phyloP scores from a whole-genome alignment of 2,888 invertebrate species.

The Minunthozetes semirufus region DNA sequence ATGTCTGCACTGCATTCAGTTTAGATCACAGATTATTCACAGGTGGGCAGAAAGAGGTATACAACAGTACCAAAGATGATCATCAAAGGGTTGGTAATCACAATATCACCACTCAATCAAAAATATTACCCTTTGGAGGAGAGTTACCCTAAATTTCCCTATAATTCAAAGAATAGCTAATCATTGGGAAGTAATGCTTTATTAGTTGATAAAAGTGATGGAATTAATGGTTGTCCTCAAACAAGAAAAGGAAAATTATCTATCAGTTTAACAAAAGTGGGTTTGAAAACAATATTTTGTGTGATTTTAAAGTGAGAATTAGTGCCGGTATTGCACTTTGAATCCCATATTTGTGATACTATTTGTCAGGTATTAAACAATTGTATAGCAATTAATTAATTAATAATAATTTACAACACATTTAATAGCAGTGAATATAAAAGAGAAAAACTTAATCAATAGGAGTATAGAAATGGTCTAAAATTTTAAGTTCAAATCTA shows the following conservation, averaged over 20 bases:
- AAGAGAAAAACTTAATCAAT: neutral
- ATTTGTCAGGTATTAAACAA: conserved; percentile 1
- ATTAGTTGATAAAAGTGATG: too few relatives aligned
- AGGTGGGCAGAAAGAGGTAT: neutral
- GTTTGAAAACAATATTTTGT: neutral
- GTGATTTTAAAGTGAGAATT: neutral
- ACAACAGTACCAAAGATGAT: neutral
- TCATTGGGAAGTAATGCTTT: too few relatives aligned
- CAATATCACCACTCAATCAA: too few relatives aligned
- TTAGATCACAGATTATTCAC: conserved; percentile 30
- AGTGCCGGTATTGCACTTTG: conserved; percentile 10
- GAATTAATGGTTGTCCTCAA: too few relatives aligned
- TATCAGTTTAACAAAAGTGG: neutral
- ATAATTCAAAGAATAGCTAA: too few relatives aligned
- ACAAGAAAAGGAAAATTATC: too few relatives aligned
- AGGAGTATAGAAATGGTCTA: neutral
- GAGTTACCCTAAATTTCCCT: too few relatives aligned
- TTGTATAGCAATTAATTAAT: neutral
- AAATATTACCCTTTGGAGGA: too few relatives aligned
- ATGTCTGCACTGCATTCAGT: conserved; percentile 22
- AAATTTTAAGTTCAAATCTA: neutral
- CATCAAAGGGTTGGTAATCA: neutral
- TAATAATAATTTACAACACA: conserved; percentile 25
- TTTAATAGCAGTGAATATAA: neutral
- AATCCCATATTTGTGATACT: conserved; percentile 1